These are phyloP conservation scores for Etheostoma cragini DNA, from an alignment of 2,113 vertebrate species.

Conservation along the genomic window DNA sequence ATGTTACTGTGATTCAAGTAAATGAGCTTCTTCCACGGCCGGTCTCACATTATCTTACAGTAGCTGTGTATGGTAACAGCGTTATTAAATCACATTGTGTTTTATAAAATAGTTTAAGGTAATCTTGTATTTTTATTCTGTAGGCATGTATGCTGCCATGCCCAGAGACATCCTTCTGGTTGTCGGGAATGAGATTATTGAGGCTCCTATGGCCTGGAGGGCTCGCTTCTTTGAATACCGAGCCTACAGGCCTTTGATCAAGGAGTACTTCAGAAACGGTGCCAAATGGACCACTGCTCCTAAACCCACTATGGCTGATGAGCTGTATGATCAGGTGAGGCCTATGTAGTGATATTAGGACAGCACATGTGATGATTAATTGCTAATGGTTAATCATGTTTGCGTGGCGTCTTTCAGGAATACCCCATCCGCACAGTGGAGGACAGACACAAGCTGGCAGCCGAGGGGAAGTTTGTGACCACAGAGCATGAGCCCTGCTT, in stretches of 20 bases:
- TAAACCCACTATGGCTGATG: slow-evolving; percentile 95
- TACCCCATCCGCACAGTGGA: slow-evolving; percentile 95
- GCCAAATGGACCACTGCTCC: slow-evolving; percentile 99
- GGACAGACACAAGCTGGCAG: slow-evolving; percentile 95
- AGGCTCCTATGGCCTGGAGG: slow-evolving; percentile 99
- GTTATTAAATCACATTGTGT: not conserved
- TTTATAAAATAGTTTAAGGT: not conserved
- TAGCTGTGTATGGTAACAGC: not conserved
- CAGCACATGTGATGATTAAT: not conserved
- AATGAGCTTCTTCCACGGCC: not conserved
- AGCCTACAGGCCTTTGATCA: slow-evolving; percentile 94
- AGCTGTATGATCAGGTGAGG: slow-evolving; percentile 94
- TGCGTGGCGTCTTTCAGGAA: slow-evolving; percentile 80
- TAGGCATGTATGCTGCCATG: slow-evolving; percentile 99
- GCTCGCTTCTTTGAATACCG: slow-evolving; percentile 98
- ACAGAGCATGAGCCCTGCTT: slow-evolving; percentile 98
- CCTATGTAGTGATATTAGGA: not conserved
- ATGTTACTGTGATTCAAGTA: not conserved
- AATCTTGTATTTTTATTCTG: not conserved
- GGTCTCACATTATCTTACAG: not conserved
- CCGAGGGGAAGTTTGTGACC: slow-evolving; percentile 97
- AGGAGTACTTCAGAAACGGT: slow-evolving; percentile 94
- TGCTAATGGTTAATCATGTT: slow-evolving; percentile 7
- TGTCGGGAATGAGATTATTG: slow-evolving; percentile 97
- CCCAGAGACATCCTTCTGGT: slow-evolving; percentile 97